A percentile compares a stretch with the other conserved stretches of the same genome.
phyloP scores from a whole-genome alignment of 2,888 invertebrate species.

The Allophyes oxyacanthae region DNA sequence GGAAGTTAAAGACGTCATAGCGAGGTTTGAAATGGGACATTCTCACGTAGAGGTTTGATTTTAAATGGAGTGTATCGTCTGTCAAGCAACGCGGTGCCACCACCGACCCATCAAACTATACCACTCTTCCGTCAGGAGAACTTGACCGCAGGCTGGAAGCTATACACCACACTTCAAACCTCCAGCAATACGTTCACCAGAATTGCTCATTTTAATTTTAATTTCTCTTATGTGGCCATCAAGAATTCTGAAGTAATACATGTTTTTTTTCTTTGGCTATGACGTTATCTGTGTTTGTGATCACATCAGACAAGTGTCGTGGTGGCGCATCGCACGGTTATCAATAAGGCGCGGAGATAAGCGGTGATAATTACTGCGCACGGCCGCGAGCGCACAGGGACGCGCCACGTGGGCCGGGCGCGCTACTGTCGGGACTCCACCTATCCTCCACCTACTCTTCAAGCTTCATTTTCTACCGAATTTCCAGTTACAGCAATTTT shows the following conservation, averaged over 20 bases:
- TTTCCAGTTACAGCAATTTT: neutral
- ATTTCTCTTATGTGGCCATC: too few species aligned
- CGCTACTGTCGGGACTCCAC: neutral
- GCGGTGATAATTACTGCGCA: slow-evolving; percentile 58
- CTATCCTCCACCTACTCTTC: neutral
- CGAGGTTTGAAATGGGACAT: slow-evolving; percentile 57
- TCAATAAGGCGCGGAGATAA: slow-evolving; percentile 57
- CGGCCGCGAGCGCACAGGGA: slow-evolving; percentile 29
- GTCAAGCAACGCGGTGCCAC: slow-evolving; percentile 51
- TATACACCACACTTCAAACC: neutral
- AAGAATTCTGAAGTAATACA: neutral
- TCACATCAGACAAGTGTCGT: slow-evolving; percentile 52
- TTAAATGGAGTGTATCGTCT: slow-evolving; percentile 59
- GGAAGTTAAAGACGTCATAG: slow-evolving; percentile 3
- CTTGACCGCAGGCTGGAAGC: neutral
- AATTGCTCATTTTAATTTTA: too few species aligned
- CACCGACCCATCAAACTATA: neutral
- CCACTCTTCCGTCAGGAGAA: neutral
- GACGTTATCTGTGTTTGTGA: slow-evolving; percentile 52
- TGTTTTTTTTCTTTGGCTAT: slow-evolving; percentile 13
- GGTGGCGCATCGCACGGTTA: slow-evolving; percentile 53
- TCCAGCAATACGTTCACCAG: neutral
- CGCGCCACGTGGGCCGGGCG: slow-evolving; percentile 22
- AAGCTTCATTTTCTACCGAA: neutral
- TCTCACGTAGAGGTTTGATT: slow-evolving; percentile 58